Evolutionary conservation across 2,113 vertebrate genomes (phyloP).

Genomic region (Cryptotis parvus): DNA sequence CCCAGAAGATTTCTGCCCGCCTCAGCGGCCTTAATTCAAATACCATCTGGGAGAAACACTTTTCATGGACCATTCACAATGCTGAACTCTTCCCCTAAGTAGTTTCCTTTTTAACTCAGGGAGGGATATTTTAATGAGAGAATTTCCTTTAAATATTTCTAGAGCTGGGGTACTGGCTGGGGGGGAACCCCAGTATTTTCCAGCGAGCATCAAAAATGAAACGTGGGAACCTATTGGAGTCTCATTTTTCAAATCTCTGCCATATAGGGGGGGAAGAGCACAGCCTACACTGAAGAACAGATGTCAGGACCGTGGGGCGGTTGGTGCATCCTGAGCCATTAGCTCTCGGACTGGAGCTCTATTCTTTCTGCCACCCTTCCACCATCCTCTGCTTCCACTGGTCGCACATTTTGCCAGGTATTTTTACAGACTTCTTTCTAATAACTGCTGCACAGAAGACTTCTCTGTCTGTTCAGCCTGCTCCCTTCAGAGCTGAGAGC

Average conservation of each 20-base stretch:
- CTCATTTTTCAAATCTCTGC: slow-evolving; percentile 66
- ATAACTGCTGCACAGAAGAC: slow-evolving; percentile 58
- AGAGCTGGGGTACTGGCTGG: slow-evolving; percentile 7
- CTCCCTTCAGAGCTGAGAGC: not conserved
- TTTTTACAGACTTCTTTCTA: slow-evolving; percentile 57
- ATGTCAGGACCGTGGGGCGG: slow-evolving; percentile 46
- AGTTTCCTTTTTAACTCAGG: slow-evolving; percentile 79
- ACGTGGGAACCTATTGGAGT: slow-evolving; percentile 65
- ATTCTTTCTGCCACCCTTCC: no score
- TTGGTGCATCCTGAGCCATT: not conserved
- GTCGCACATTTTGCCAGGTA: slow-evolving; percentile 63
- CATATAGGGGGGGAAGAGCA: slow-evolving; percentile 39
- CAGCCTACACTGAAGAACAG: slow-evolving; percentile 10
- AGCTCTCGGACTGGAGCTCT: not conserved
- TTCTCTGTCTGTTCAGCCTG: not conserved
- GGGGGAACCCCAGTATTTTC: slow-evolving; percentile 43
- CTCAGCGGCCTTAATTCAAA: slow-evolving; percentile 86
- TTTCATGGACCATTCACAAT: slow-evolving; percentile 77
- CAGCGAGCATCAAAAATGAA: slow-evolving; percentile 71
- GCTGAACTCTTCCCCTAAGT: slow-evolving; percentile 79
- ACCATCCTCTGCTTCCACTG: no score
- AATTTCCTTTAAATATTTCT: slow-evolving; percentile 65
- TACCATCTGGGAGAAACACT: slow-evolving; percentile 88
- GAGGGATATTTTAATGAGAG: slow-evolving; percentile 72
- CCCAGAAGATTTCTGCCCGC: slow-evolving; percentile 91